Evolutionary conservation across 2,797 vertebrate genomes (phyloP), one percentile per base, ranked within the genome.

Genomic region (Onychomys torridus): DNA sequence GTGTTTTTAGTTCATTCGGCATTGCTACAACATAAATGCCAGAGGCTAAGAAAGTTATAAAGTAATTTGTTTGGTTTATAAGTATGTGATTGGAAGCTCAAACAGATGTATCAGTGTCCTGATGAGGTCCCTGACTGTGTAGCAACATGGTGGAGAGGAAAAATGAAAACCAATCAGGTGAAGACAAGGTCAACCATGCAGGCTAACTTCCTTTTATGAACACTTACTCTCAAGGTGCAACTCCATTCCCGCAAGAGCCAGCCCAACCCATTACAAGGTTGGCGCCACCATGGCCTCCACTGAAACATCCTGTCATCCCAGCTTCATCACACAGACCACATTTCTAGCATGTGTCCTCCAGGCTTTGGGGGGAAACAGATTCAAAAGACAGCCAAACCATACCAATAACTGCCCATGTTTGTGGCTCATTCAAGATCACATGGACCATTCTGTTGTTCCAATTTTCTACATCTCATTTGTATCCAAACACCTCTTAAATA

Each of bases 401-500:
- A 34, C 12, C 12, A 76, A 52, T 40, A 67, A 91, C 43, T 65
- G 69, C 8, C 63, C 21, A 1, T 69, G 52, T 63, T 34, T 40
- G n/a, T 90, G 55, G 49, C 43, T 71, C 40, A 29, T n/a, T 88
- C 19, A n/a, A 32, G 59, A 67, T 76, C 76, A 34, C 27, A 71
- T 3, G 3, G 21, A 71, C 25, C 25, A 75, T 81, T 97, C 61
- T 57, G 77, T 55, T 76, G 79, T 90, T 87, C 81, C 61, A 90
- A 61, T 12, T 88, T 90, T 69, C 34, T 37, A 2, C 46, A 32
- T 83, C 46, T 90, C 46, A 46, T 71, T 95, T 96, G 52, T 52
- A 69, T 85, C 73, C 79, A 37, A 91, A 93, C 12, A 71, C 40
- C 61, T 95, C 29, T 90, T 87, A 92, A 96, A 85, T 77, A 88